Base-by-base conservation (phyloP, 2,888 invertebrate species). In the Eudemis profundana region DNA sequence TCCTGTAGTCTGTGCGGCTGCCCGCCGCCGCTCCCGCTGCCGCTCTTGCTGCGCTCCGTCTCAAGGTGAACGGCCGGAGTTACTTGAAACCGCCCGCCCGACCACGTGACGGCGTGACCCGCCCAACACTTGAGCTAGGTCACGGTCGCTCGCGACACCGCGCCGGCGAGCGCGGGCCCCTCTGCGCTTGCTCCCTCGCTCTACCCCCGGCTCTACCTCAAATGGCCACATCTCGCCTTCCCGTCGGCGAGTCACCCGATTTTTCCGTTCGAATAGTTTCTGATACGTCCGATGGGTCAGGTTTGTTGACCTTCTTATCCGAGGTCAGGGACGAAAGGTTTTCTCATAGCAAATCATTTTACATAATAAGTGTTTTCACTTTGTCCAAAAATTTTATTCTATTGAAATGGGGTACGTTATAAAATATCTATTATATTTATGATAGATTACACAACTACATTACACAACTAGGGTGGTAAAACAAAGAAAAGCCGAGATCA, bases 261-360 rank as follows among this genome's bases (percentile, higher is more conserved):
- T 90, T 90, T 90, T 90, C 87, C 89, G 82, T 85, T 85, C 83
- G 87, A 84, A 85, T 89, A 90, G 90, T 87, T 87, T 82, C 84
- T 81, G 84, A 84, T 87, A 83, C 72, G 74, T 74, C 83, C 77
- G 75, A 78, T 79, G 78, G 83, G 78, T 77, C 75, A 73, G 76
- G 82, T 80, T 80, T 78, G 78, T 80, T 87, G 87, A 85, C 86
- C 86, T 60, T 76, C 77, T 83, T 83, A 78, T 69, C 76, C 64
- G 73, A 85, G 89, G 88, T 90, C 87, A 87, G 83, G 88, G 85
- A 78, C 81, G 71, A 70, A 69, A 71, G 73, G 68, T 17, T 44
- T 29, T 17, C 56, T 44, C 12, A 44, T 42, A 8, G 8, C 33
- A 33, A 8, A 33, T 8, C 7, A 33, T 8, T 33, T 33, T 33